A percentile compares a stretch with the other conserved stretches of the same genome.
Conservation (phyloP, 1,140 invertebrate genomes). For the Drosophila takahashii region DNA sequence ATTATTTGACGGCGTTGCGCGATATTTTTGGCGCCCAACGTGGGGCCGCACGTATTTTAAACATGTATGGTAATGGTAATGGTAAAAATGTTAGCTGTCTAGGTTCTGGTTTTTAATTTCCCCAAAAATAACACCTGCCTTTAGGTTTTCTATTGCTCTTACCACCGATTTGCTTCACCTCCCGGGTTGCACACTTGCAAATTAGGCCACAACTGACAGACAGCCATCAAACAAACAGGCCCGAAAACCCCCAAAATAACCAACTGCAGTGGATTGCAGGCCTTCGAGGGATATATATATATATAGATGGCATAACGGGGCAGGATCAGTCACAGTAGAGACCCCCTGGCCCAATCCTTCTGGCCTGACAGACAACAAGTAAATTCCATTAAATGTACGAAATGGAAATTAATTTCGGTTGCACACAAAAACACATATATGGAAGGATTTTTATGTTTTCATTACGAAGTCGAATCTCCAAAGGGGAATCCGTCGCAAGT, state of each 20-base stretch:
- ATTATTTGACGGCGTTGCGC: too few species aligned
- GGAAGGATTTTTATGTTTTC: slow-evolving; percentile 48
- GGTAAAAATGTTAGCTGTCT: too few species aligned
- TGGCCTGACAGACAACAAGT: slow-evolving; percentile 66
- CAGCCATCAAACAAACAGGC: slow-evolving; percentile 30
- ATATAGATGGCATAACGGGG: background rate
- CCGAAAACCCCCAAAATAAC: slow-evolving; percentile 25
- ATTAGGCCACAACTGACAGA: slow-evolving; percentile 21
- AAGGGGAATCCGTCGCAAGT: slow-evolving; percentile 18
- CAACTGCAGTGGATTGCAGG: slow-evolving; percentile 33
- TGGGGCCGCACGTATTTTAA: too few species aligned
- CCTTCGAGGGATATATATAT: background rate
- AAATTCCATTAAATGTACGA: slow-evolving; percentile 74
- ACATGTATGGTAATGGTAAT: too few species aligned
- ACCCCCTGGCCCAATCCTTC: slow-evolving; percentile 19
- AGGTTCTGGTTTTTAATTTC: background rate
- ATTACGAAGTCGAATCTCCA: slow-evolving; percentile 21
- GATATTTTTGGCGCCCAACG: too few species aligned
- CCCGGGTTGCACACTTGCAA: background rate
- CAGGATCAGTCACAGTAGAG: slow-evolving; percentile 14
- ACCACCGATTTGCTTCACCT: background rate
- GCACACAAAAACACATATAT: slow-evolving; percentile 23
- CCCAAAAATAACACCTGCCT: slow-evolving; percentile 1
- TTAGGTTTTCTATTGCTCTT: background rate
- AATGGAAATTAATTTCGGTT: slow-evolving; percentile 74